A percentile compares a stretch with the other conserved stretches of the same genome.
Evolutionary conservation across 2,113 vertebrate genomes (phyloP).

Genomic region (Ptilonorhynchus violaceus): DNA sequence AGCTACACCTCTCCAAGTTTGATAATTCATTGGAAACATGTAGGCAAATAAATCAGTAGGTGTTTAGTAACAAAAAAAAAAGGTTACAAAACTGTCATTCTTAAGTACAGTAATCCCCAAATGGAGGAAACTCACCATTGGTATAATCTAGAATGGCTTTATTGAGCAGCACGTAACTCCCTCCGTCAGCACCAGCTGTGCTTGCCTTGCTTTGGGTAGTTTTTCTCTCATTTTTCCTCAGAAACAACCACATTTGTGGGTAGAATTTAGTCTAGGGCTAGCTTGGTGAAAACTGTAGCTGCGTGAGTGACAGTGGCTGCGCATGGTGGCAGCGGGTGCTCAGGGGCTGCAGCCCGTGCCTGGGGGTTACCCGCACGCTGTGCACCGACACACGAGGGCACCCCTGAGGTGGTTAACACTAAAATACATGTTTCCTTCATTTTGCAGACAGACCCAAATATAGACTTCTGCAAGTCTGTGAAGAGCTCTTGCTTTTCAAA

Average conservation of each 20-base stretch:
- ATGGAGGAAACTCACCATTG: neutral
- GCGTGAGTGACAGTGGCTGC: neutral
- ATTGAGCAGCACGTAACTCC: neutral
- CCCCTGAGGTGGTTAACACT: neutral
- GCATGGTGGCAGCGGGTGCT: rapidly evolving
- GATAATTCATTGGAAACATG: neutral
- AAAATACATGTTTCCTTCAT: neutral
- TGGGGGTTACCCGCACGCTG: rapidly evolving
- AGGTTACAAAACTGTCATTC: neutral
- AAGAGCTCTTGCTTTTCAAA: neutral
- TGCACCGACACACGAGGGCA: rapidly evolving
- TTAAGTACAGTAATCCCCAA: neutral
- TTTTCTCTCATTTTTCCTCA: neutral
- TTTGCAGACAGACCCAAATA: neutral
- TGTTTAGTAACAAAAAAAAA: neutral
- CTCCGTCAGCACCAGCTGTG: neutral
- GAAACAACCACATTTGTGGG: neutral
- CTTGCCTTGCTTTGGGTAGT: neutral
- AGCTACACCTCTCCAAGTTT: neutral
- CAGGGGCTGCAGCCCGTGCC: neutral
- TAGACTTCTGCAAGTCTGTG: neutral
- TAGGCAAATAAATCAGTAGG: neutral
- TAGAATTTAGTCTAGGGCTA: neutral
- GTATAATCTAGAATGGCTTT: neutral
- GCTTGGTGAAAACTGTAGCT: neutral